Evolutionary conservation across 2,113 vertebrate species (phyloP).

Genomic region (Xenopus laevis): DNA sequence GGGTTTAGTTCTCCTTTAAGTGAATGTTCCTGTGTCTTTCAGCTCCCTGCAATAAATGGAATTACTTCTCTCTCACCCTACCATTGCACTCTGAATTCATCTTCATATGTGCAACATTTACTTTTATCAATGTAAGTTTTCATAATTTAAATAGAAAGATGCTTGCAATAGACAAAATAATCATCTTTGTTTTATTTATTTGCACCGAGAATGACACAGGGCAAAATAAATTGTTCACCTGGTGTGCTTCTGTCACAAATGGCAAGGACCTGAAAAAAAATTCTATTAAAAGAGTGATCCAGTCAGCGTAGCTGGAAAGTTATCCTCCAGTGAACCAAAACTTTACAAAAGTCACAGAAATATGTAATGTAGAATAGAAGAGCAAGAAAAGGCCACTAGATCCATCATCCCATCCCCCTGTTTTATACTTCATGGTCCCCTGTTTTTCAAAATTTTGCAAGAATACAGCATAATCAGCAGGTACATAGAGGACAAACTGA

Average conservation of each 20-base stretch:
- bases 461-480: no score
- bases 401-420: conserved; percentile 25
- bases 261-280: conserved; percentile 39
- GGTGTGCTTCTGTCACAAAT: conserved; percentile 31
- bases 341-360: conserved; percentile 30
- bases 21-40: no score
- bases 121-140: no score
- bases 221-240: conserved; percentile 17
- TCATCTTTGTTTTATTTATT: no score
- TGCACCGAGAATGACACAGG: conserved; percentile 18
- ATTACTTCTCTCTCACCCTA: no score
- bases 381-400: conserved; percentile 34
- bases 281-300: conserved; percentile 27
- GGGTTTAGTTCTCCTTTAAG: no score
- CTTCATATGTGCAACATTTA: no score
- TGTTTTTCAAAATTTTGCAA: neutral
- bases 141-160: no score
- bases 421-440: neutral
- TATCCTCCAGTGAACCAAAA: conserved; percentile 34
- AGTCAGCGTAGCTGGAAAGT: conserved; percentile 29
- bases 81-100: no score
- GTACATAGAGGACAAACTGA: no score
- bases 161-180: no score
- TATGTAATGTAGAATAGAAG: conserved; percentile 38
- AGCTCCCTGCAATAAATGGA: no score